phyloP scores from a whole-genome alignment of 2,113 vertebrate species.

The Henicopernis longicauda region DNA sequence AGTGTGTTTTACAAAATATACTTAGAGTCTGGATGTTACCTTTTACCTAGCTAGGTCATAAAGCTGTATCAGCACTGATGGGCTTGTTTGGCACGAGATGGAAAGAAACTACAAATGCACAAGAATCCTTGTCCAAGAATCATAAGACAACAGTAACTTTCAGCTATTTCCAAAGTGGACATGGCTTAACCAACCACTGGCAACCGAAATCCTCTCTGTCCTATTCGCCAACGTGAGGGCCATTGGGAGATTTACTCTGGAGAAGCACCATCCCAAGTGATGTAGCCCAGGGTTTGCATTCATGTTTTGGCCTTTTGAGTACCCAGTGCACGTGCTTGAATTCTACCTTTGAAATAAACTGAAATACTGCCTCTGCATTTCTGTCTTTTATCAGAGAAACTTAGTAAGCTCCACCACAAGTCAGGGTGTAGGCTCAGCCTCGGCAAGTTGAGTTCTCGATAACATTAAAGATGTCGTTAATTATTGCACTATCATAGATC shows the following conservation, averaged over 20 bases:
- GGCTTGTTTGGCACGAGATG: neutral
- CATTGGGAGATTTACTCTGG: neutral
- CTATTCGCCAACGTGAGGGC: fast-evolving
- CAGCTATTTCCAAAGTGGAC: neutral
- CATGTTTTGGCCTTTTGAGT: neutral
- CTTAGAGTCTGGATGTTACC: neutral
- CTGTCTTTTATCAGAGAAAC: neutral
- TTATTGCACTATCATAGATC: neutral
- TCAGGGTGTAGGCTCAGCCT: neutral
- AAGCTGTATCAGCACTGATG: neutral
- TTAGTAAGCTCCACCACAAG: neutral
- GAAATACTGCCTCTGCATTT: neutral
- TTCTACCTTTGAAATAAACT: neutral
- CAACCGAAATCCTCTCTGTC: neutral
- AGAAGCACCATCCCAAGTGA: neutral
- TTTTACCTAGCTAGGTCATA: neutral
- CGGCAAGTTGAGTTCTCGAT: neutral
- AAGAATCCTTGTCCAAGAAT: neutral
- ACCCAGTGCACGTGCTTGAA: neutral
- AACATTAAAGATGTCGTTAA: neutral
- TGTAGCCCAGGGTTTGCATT: neutral
- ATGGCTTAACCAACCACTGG: neutral
- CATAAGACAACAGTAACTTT: neutral
- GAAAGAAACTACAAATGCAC: neutral
- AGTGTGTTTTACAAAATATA: neutral